These are phyloP conservation scores for Scortum barcoo DNA, from an alignment of 2,113 vertebrate species.

Conservation along the genomic window DNA sequence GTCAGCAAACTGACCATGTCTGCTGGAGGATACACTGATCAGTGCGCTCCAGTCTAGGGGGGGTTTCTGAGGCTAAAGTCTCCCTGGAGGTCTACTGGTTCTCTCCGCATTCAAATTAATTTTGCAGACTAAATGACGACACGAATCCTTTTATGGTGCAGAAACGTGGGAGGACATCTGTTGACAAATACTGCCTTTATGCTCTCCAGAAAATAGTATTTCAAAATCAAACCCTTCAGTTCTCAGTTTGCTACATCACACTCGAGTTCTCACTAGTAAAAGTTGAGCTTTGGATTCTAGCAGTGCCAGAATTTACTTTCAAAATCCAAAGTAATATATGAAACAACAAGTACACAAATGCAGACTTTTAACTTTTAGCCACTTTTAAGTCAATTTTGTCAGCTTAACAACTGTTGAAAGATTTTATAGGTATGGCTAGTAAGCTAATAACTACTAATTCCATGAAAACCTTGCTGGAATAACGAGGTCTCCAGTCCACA, in stretches of 20 bases:
- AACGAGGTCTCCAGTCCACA: not conserved
- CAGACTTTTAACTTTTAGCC: not conserved
- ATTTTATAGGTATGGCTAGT: not conserved
- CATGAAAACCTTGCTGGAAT: not conserved
- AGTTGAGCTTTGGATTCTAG: not conserved
- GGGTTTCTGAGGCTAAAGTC: constrained; percentile 5
- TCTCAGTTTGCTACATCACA: constrained; percentile 11
- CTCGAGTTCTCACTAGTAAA: not conserved
- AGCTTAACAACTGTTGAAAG: not conserved
- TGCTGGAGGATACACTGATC: constrained; percentile 35
- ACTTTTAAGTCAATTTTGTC: not conserved
- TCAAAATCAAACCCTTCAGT: not conserved
- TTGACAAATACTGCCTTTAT: not conserved
- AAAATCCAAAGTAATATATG: not conserved
- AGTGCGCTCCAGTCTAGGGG: constrained; percentile 19
- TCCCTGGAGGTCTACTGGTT: constrained; percentile 31
- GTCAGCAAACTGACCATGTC: constrained; percentile 34
- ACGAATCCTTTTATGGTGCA: not conserved
- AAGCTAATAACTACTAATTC: not conserved
- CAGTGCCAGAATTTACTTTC: no score
- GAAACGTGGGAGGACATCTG: not conserved
- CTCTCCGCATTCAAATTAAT: constrained; percentile 33
- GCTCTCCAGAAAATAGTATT: not conserved
- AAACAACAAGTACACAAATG: not conserved
- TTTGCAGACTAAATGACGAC: constrained; percentile 28